These are phyloP conservation scores for Schizopygopsis malacanthus DNA, from an alignment of 2,797 vertebrate species.

Conservation along the genomic window DNA sequence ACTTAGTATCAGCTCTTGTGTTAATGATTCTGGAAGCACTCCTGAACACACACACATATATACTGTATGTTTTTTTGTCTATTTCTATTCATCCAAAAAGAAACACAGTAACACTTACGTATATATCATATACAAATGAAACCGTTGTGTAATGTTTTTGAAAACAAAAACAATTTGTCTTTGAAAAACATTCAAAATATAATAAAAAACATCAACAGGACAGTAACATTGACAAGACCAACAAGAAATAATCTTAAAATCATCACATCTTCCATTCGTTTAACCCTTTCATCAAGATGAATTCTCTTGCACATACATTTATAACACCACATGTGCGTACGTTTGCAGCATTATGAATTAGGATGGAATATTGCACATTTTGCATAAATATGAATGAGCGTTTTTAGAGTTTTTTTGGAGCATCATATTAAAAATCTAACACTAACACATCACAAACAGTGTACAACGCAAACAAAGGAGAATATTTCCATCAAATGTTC, in stretches of 20 bases:
- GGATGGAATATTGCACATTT: constrained; percentile 73
- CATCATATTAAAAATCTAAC: constrained; percentile 39
- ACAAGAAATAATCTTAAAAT: constrained; percentile 47
- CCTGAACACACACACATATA: constrained; percentile 42
- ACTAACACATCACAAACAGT: constrained; percentile 37
- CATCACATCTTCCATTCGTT: constrained; percentile 24
- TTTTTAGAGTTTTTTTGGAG: constrained; percentile 51
- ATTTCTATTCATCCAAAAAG: constrained; percentile 53
- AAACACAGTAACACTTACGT: constrained; percentile 59
- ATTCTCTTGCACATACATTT: constrained; percentile 70
- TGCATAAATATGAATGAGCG: constrained; percentile 70
- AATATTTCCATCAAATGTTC: neutral
- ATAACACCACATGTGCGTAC: constrained; percentile 48
- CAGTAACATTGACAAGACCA: constrained; percentile 55
- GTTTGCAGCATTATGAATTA: constrained; percentile 69
- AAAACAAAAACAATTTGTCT: constrained; percentile 60
- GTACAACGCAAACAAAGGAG: neutral
- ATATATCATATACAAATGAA: constrained; percentile 66
- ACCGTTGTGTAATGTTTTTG: constrained; percentile 58
- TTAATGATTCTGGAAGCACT: constrained; percentile 61
- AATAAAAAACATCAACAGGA: constrained; percentile 53
- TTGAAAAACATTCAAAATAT: constrained; percentile 55
- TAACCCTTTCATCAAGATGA: constrained; percentile 60
- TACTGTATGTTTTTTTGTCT: constrained; percentile 2
- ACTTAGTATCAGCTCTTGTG: constrained; percentile 37